Base-by-base conservation (phyloP, 1,140 invertebrate species). In the Trichonephila inaurata region DNA sequence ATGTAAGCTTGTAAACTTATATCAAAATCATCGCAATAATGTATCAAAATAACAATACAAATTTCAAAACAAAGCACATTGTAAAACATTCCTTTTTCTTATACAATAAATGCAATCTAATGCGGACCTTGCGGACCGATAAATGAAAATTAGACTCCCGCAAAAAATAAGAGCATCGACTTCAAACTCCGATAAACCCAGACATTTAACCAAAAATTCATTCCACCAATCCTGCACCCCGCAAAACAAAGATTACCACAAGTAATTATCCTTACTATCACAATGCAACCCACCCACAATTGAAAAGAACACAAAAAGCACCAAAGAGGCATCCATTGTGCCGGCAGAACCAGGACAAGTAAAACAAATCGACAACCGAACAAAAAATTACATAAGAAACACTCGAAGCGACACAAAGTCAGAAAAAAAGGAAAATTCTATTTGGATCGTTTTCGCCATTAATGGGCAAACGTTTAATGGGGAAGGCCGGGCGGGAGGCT, bases 381-480 rank as follows among this genome's bases (percentile, higher is more conserved):
- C 72, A 77, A 77, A 77, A 77, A 77, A 40, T 51, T 44, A 16
- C 72, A 83, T 61, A 82, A 82, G 69, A 61, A 91, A 85, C 44
- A 83, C 72, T 58, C 24, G 28, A 85, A 83, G 33, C 72, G 81
- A 83, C 58, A 64, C 64, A 21, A 28, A 58, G 85, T 33, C 28
- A 87, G 62, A 12, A 51, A 69, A 81, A 91, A 90, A 85, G 81
- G 40, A 33, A 91, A 91, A 83, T 85, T 51, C 90, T 91, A 64
- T 83, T 91, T 40, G 33, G 28, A 82, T 64, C 69, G 90, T 83
- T 91, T 62, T 91, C 90, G 90, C 61, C 89, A 77, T 83, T 91
- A 83, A 91, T 83, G 60, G 90, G 60, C 24, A 77, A 58, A 85
- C 33, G 77, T 77, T 91, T 91, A 83, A 91, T 83, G 83, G 90